Percentiles rank a stretch among this genome's conserved stretches.
Evolutionary conservation across 2,113 vertebrate species (phyloP).

Genomic region (Anoplopoma fimbria): DNA sequence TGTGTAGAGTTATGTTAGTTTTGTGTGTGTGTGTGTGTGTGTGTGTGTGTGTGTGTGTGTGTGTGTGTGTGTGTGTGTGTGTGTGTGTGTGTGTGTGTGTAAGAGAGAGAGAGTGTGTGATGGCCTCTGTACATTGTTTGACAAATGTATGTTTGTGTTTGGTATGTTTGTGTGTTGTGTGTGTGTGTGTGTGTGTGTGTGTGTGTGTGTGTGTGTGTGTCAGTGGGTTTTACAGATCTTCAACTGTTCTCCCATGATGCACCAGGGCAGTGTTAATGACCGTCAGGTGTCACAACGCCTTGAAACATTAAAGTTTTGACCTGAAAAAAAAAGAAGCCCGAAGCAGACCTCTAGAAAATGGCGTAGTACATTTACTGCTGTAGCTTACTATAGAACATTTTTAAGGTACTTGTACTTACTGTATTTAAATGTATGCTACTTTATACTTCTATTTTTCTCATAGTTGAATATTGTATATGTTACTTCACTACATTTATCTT

Average conservation of each 20-base stretch:
- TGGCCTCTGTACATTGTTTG: constrained; percentile 25
- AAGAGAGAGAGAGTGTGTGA: not conserved
- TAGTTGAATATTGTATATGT: too few relatives aligned
- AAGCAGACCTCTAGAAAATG: too few relatives aligned
- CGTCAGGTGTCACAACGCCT: not conserved
- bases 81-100: not conserved
- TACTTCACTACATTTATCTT: too few relatives aligned
- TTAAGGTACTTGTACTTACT: too few relatives aligned
- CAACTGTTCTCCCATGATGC: not conserved
- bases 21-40: not conserved
- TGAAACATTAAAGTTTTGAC: too few relatives aligned
- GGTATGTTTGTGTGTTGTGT: not conserved
- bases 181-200: not conserved
- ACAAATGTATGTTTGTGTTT: not conserved
- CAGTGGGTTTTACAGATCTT: not conserved
- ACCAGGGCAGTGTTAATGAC: not conserved
- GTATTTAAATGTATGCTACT: too few relatives aligned
- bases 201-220: not conserved
- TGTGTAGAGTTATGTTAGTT: too few relatives aligned
- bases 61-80: constrained; percentile 2
- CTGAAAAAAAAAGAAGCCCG: too few relatives aligned
- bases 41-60: too few relatives aligned
- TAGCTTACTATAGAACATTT: too few relatives aligned
- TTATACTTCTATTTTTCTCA: too few relatives aligned
- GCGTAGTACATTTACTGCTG: too few relatives aligned